Conservation (phyloP, 2,113 vertebrate species). For the Merops nubicus region DNA sequence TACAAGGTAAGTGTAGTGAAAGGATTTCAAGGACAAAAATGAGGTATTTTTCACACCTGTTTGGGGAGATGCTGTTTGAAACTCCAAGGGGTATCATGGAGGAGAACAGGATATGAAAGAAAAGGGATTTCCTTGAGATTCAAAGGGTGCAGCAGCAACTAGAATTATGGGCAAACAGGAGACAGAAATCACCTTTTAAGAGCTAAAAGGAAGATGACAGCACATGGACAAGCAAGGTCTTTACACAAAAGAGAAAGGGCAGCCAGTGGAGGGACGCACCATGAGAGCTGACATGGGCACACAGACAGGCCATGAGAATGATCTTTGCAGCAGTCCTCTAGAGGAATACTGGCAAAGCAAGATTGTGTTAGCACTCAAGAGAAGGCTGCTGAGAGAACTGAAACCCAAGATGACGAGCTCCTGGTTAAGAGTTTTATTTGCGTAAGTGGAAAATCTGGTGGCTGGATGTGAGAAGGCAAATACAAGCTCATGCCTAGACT, state of each 20-base stretch:
- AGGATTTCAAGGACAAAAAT: background rate
- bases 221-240: background rate
- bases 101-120: background rate
- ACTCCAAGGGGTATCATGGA: background rate
- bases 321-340: background rate
- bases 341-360: background rate
- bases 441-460: background rate
- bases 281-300: background rate
- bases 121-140: background rate
- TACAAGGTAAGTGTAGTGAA: background rate
- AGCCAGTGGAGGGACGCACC: background rate
- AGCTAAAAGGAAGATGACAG: background rate
- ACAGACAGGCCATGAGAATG: background rate
- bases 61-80: background rate
- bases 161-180: background rate
- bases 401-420: background rate
- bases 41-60: background rate
- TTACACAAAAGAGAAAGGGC: background rate
- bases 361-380: background rate
- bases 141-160: background rate
- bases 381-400: background rate
- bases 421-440: background rate
- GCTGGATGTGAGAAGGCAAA: background rate
- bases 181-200: background rate
- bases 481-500: background rate